Evolutionary conservation across 2,888 invertebrate genomes (phyloP), one percentile per base, ranked within the genome.

Genomic region (Drosophila meridionalis): DNA sequence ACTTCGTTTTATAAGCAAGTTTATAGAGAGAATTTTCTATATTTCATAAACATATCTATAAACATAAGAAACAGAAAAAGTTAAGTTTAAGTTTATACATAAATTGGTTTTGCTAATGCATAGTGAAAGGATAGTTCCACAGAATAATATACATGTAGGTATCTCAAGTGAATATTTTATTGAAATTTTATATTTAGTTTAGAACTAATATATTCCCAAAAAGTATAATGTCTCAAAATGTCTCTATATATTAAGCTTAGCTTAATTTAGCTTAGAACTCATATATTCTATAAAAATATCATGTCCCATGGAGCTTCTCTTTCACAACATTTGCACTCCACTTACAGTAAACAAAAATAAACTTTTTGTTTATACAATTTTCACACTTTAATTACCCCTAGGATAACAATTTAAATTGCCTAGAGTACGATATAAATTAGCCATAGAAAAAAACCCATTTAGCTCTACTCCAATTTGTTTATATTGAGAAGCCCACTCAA

Each of bases 381-480:
- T 0, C 20, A 26, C 52, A 52, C 12, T 26, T 52, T 26, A 36
- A 52, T 36, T 52, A 50, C 12, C 6, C 0, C 7, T 12, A 7
- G 12, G 20, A 34, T 4, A 11, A 36, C 34, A 34, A 36, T 36
- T 52, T 12, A 26, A 36, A 12, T 26, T 7, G 36, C 52, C 20
- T 12, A 36, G 32, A 52, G 34, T 20, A 34, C 11, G 12, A 52
- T 20, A 26, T 8, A 30, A 7, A 4, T 7, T 30, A n/a, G 1
- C 1, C 47, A 28, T 28, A 1, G 20, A 7, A 8, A 14, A 2
- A 30, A 14, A 2, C 28, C 34, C 52, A 52, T n/a, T 52, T 52
- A 52, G 52, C 5, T 26, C 34, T 20, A 3, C 9, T 11, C 34
- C 34, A 11, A 34, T 26, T 45, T 69, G 62, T 58, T 75, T 58